Base-by-base conservation (phyloP, 2,797 vertebrate genomes). In the Bufotes viridis region DNA sequence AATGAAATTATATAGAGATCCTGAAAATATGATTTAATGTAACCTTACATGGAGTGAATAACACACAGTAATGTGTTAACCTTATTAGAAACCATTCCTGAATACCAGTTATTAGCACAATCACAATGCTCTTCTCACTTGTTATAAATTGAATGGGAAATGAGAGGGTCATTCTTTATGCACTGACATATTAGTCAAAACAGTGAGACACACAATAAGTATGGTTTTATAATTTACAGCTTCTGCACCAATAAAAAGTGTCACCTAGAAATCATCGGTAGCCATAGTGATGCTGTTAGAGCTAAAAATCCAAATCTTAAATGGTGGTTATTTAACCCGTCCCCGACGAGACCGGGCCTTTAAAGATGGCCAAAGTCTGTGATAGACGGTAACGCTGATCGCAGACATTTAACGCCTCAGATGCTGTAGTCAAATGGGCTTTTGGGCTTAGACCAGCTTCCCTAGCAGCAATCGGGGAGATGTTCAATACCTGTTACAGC, bases 131-230 rank as follows among this genome's bases (percentile, higher is more conserved):
- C 13, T 29, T 2, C 22, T 24, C 78, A 60, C 76, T 57, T 57
- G 55, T 34, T 55, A 20, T 34, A 57, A 78, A 78, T 29, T 58
- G n/a, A 26, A 78, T 29, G 26, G 24, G 20, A 60, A 79, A 60
- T 79, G 7, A 79, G 55, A 79, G 78, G 26, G 75, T 78, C 75
- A 78, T 78, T 55, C 51, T 55, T 13, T 24, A 55, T 53, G 22
- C 55, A 15, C 34, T 79, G 14, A 79, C 57, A 79, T 29, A 74
- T 20, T 79, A 60, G 26, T 60, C 55, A 79, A 79, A 79, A 58
- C 55, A 58, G 24, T 17, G n/a, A 79, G 51, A 9, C 9, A 34
- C 26, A 79, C 78, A 79, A 79, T 79, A 17, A 11, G 57, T 29
- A 29, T 18, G 15, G 15, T 60, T 34, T 79, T 13, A 60, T 18